phyloP scores from a whole-genome alignment of 2,888 invertebrate genomes.

The Scaptomyza tumidula region DNA sequence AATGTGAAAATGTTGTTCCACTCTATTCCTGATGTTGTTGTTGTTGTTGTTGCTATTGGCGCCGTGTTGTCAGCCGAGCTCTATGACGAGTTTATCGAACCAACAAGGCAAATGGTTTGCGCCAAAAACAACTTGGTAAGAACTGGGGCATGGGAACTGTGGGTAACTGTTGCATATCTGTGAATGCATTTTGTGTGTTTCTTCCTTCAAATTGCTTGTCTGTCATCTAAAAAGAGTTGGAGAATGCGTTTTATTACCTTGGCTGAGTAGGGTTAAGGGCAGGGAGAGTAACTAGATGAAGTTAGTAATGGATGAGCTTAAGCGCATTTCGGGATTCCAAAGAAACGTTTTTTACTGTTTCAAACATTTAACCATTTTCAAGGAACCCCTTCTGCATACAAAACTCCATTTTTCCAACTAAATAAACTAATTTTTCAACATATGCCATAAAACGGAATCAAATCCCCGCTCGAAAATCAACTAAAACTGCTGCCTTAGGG shows the following conservation, averaged over 20 bases:
- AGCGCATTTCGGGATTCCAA: neutral
- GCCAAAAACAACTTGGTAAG: conserved; percentile 1
- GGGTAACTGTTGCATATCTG: conserved; percentile 49
- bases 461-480: neutral
- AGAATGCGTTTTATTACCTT: conserved; percentile 3
- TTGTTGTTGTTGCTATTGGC: conserved; percentile 35
- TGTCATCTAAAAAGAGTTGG: conserved; percentile 25
- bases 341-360: neutral
- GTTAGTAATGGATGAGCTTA: neutral
- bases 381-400: neutral
- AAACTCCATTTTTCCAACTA: conserved; percentile 5
- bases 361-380: neutral
- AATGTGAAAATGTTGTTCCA: conserved; percentile 19
- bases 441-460: neutral
- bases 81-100: conserved; percentile 74
- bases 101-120: conserved; percentile 71
- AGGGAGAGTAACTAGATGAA: neutral
- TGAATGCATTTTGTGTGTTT: conserved; percentile 57
- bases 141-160: neutral
- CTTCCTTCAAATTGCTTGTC: conserved; percentile 31
- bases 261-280: conserved; percentile 17
- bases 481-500: conserved; percentile 13
- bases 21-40: conserved; percentile 9
- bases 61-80: conserved; percentile 56
- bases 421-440: conserved; percentile 26